phyloP scores from a whole-genome alignment of 1,140 invertebrate species.

The Plectrocnemia conspersa region DNA sequence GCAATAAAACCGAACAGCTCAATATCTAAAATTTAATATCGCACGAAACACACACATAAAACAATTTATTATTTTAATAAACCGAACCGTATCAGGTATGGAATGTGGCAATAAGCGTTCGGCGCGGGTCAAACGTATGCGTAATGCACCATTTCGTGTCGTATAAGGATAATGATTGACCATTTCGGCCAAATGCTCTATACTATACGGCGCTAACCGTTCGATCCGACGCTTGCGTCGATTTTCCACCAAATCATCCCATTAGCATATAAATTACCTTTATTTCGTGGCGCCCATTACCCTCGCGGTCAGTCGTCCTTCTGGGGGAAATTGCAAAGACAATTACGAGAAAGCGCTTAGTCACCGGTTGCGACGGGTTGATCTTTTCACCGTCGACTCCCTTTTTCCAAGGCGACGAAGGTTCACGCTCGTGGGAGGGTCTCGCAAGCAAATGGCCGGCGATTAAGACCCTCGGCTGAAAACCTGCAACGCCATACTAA shows the following conservation, averaged over 20 bases:
- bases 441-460: constrained; percentile 21
- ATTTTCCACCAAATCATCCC: constrained; percentile 6
- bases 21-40: too few species aligned
- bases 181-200: too few species aligned
- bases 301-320: constrained; percentile 21
- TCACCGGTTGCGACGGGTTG: constrained; percentile 7
- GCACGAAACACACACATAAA: too few species aligned
- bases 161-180: too few species aligned
- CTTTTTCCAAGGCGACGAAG: not conserved
- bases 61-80: too few species aligned
- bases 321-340: constrained; percentile 24
- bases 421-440: constrained; percentile 7
- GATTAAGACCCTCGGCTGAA: constrained; percentile 15
- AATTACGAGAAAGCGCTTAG: constrained; percentile 26
- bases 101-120: too few species aligned
- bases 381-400: not conserved
- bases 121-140: not conserved
- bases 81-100: too few species aligned
- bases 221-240: too few species aligned
- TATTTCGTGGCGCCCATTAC: constrained; percentile 9
- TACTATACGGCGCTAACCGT: too few species aligned
- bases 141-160: not conserved
- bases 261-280: constrained; percentile 25
- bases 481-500: constrained; percentile 16
- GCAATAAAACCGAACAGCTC: too few species aligned